Conservation (phyloP, 2,888 invertebrate genomes). For the Cremastobaeus sp. region DNA sequence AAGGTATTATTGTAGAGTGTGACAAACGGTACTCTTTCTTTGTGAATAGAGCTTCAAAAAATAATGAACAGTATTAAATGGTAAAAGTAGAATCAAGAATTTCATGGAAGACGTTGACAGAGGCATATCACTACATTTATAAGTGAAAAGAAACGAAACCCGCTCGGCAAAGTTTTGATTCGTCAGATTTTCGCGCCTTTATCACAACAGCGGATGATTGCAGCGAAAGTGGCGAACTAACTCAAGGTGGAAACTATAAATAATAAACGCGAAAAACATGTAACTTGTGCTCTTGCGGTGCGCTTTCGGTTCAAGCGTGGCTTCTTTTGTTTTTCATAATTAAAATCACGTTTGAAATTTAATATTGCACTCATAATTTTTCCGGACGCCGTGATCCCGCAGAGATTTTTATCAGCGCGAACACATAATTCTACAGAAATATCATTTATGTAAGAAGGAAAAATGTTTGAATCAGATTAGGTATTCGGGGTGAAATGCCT, state of each 20-base stretch:
- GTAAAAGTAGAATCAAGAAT: slow-evolving; percentile 28
- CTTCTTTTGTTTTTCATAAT: slow-evolving; percentile 69
- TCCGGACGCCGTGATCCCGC: slow-evolving; percentile 60
- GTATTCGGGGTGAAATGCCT: slow-evolving; percentile 35
- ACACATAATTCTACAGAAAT: slow-evolving; percentile 69
- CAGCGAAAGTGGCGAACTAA: slow-evolving; percentile 49
- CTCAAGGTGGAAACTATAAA: slow-evolving; percentile 56
- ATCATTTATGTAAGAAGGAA: slow-evolving; percentile 72
- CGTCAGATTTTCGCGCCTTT: slow-evolving; percentile 28
- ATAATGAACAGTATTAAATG: slow-evolving; percentile 31
- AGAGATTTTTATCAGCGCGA: slow-evolving; percentile 68
- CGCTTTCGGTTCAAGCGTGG: slow-evolving; percentile 21
- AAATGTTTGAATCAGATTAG: slow-evolving; percentile 64
- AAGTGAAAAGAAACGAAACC: too few species aligned
- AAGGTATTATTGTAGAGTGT: slow-evolving; percentile 7
- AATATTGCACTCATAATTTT: slow-evolving; percentile 72
- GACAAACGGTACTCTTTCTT: background rate
- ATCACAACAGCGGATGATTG: slow-evolving; percentile 31
- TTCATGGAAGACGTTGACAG: slow-evolving; percentile 31
- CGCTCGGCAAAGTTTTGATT: too few species aligned
- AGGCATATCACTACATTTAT: slow-evolving; percentile 28
- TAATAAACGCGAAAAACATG: slow-evolving; percentile 63
- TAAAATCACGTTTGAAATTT: slow-evolving; percentile 74
- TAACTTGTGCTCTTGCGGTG: slow-evolving; percentile 18
- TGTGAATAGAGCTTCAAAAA: slow-evolving; percentile 10